phyloP scores from a whole-genome alignment of 2,888 invertebrate genomes.

The Heliconius ethilla region DNA sequence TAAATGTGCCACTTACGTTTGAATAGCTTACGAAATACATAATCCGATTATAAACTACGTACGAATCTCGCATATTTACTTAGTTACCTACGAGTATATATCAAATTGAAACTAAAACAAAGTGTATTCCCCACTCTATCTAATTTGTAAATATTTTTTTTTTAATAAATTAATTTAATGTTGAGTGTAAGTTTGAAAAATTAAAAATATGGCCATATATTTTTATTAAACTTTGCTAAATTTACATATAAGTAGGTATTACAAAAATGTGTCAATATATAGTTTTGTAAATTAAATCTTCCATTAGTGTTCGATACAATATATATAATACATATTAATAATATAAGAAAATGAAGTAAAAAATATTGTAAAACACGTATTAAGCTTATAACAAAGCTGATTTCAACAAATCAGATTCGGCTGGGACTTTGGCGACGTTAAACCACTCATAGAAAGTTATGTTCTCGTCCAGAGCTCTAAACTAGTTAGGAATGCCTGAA shows the following conservation, averaged over 20 bases:
- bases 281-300: too few species aligned
- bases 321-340: not conserved
- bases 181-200: too few species aligned
- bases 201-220: too few species aligned
- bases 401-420: conserved; percentile 16
- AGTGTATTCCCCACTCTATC: not conserved
- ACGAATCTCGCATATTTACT: not conserved
- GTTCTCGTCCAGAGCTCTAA: conserved; percentile 31
- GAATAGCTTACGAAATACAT: conserved; percentile 1
- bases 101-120: not conserved
- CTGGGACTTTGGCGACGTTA: not conserved
- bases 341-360: too few species aligned
- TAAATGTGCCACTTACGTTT: not conserved
- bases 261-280: too few species aligned
- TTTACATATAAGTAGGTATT: too few species aligned
- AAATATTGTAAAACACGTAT: too few species aligned
- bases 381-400: not conserved
- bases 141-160: not conserved
- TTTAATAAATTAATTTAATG: too few species aligned
- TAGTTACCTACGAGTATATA: too few species aligned
- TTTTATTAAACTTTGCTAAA: too few species aligned
- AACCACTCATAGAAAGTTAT: conserved; percentile 20
- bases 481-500: conserved; percentile 37
- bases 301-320: too few species aligned
- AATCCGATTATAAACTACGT: conserved; percentile 16